Percentiles rank a stretch among this genome's conserved stretches.
These are phyloP conservation scores for Patella vulgata DNA, from an alignment of 1,140 invertebrate species.

Conservation along the genomic window DNA sequence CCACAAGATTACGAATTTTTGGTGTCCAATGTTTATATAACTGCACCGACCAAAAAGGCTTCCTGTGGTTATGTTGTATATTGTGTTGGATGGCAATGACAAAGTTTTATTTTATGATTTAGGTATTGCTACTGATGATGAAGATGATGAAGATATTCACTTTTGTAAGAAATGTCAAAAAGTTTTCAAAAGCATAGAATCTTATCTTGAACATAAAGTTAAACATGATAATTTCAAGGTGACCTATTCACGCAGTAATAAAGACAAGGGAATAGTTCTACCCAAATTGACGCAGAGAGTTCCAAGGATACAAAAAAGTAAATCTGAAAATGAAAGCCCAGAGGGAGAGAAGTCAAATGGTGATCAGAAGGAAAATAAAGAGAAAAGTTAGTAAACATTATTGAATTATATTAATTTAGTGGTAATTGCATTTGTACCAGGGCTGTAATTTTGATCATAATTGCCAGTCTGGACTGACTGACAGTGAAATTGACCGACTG, in stretches of 20 bases:
- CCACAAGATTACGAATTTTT: no score
- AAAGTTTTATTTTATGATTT: no score
- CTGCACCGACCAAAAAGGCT: no score
- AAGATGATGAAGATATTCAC: conserved; percentile 49
- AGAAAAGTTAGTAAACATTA: conserved; percentile 16
- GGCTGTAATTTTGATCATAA: no score
- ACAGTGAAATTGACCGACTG: no score
- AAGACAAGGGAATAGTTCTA: conserved; percentile 36
- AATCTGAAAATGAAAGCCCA: background rate
- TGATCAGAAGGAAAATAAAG: conserved; percentile 17
- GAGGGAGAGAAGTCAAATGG: background rate
- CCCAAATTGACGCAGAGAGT: conserved; percentile 46
- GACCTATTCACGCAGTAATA: conserved; percentile 35
- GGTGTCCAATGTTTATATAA: no score
- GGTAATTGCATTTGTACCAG: conserved; percentile 16
- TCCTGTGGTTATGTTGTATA: no score
- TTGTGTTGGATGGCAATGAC: no score
- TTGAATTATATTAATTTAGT: background rate
- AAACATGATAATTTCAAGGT: conserved; percentile 54
- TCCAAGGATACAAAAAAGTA: background rate
- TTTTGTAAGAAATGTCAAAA: conserved; percentile 53
- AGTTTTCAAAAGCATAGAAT: conserved; percentile 45
- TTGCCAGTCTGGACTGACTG: no score
- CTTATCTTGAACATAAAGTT: conserved; percentile 54
- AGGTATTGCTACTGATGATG: conserved; percentile 40